Evolutionary conservation across 1,140 invertebrate species (phyloP), one percentile per base, ranked within the genome.

Genomic region (Popillia japonica): DNA sequence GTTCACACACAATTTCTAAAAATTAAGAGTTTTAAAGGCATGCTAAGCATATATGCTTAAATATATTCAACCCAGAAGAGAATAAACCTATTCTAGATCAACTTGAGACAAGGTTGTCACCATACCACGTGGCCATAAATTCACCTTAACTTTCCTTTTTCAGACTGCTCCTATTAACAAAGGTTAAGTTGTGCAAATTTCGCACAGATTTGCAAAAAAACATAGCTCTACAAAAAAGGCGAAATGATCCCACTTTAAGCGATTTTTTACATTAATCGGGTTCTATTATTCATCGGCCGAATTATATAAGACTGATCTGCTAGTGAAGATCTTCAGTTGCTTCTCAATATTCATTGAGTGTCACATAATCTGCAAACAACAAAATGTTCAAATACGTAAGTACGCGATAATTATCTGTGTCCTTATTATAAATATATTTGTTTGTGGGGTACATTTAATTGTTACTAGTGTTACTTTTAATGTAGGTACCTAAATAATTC

Each of bases 331-430:
- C n/a, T 55, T 55, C 17, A 55, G 48, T 55, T 55, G 11, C 4
- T 2, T 55, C 48, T 55, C 48, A 55, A 55, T n/a, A 55, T 55
- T 55, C 48, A 55, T 55, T 17, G 48, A 55, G 48, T 55, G 48
- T 55, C 14, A 55, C 14, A 55, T 55, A 55, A 55, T 17, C 14
- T 17, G 6, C 48, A 17, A 14, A 55, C 6, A 3, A 6, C 48
- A 55, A 55, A 17, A 55, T 55, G 48, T 55, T 55, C 48, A 55
- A 55, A 17, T 55, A 17, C 11, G 48, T 55, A 55, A 55, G 48
- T 55, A 14, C 14, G 2, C 42, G 27, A 34, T 34, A 34, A 4
- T 34, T 34, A 2, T 34, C 4, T 2, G 27, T 34, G 4, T 34
- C 4, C 27, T 4, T 34, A 34, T 34, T 34, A 34, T 34, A n/a